These are phyloP conservation scores for Protonemura montana DNA, from an alignment of 2,888 invertebrate genomes.

Conservation along the genomic window DNA sequence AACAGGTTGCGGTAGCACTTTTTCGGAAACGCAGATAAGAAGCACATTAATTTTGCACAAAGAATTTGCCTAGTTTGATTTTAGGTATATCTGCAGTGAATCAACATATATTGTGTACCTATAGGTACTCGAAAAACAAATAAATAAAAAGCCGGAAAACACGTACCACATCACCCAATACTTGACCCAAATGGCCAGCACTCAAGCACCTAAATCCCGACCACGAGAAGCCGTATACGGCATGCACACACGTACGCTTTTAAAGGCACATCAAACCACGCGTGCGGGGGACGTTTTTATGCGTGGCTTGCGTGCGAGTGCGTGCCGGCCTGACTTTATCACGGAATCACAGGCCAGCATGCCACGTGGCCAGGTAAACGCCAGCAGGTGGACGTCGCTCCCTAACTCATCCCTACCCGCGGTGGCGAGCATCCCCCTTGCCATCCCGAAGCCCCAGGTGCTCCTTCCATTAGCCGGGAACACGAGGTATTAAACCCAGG, in stretches of 20 bases:
- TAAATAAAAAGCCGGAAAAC: too few relatives aligned
- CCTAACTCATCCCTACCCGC: background rate
- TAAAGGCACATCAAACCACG: background rate
- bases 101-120: too few relatives aligned
- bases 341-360: background rate
- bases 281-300: background rate
- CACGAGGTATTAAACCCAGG: background rate
- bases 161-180: background rate
- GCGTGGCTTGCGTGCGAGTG: background rate
- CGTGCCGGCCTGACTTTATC: background rate
- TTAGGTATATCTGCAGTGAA: too few relatives aligned
- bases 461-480: slow-evolving; percentile 31
- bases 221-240: background rate
- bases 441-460: slow-evolving; percentile 25
- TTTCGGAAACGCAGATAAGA: too few relatives aligned
- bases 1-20: too few relatives aligned
- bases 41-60: too few relatives aligned
- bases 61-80: too few relatives aligned
- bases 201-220: background rate
- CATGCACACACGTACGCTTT: background rate
- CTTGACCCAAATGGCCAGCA: background rate
- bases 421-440: background rate
- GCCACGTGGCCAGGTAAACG: slow-evolving; percentile 42
- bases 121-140: too few relatives aligned
- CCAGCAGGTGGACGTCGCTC: slow-evolving; percentile 39